Base-by-base conservation (phyloP, 2,888 invertebrate genomes). In the Melieria crassipennis region DNA sequence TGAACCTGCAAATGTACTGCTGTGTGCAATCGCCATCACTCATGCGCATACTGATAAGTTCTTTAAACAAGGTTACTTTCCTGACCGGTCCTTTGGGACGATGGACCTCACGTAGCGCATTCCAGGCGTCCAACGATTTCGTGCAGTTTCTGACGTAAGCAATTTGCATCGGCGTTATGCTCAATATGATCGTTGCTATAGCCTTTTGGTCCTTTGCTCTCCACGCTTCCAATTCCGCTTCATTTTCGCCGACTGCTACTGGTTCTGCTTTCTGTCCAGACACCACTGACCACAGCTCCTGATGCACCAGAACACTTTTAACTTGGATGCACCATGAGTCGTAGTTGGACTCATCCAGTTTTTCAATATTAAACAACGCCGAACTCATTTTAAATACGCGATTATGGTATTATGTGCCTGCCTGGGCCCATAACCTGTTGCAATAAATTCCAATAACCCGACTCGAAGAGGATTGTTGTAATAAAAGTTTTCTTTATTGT, bases 381-480 rank as follows among this genome's bases (percentile, higher is more conserved):
- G 46, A 61, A 61, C n/a, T 46, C 61, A 61, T 61, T n/a, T 30
- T 30, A 30, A 30, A 30, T 30, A 30, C 30, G 30, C 30, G 30
- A 30, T 30, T 30, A 30, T 30, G 30, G 30, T 1, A 30, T 30
- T 30, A 30, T 61, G 30, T 52, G 30, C 50, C 9, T 55, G 60
- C 61, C 73, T 73, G 73, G 73, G 70, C 69, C 58, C 70, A 65
- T 73, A 75, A 71, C 73, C 73, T 73, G 7, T 65, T 67, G 61
- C 7, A 52, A 50, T 50, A 30, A 3, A 30, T 30, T 30, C 30
- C 30, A 30, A 30, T 30, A 30, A 30, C 3, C 0, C 30, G 30
- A 3, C 30, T 30, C 30, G 30, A 30, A 30, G 30, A 30, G 2
- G 30, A 30, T 30, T 2, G 30, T 30, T 30, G 30, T 30, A 30